phyloP scores from a whole-genome alignment of 2,113 vertebrate species.

The Phalacrocorax aristotelis region DNA sequence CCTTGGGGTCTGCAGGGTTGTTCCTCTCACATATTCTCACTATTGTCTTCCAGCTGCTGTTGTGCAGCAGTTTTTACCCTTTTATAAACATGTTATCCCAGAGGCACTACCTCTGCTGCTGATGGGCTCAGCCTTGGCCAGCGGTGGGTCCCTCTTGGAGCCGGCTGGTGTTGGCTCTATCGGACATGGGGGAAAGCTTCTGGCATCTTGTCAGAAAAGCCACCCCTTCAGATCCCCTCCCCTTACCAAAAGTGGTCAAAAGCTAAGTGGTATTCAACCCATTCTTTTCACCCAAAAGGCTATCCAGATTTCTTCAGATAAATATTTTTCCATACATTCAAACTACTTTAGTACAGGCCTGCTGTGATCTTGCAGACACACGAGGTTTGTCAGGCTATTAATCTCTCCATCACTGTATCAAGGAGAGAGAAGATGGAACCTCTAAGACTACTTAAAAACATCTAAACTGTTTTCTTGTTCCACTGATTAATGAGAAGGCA shows the following conservation, averaged over 20 bases:
- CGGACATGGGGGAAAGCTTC: not conserved
- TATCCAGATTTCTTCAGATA: not conserved
- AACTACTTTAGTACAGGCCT: not conserved
- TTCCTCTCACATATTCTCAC: not conserved
- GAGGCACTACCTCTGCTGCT: not conserved
- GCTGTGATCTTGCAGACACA: not conserved
- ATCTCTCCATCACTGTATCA: not conserved
- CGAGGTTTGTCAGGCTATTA: not conserved
- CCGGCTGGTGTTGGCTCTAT: not conserved
- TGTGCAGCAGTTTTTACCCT: not conserved
- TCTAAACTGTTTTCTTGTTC: not conserved
- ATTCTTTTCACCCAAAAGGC: not conserved
- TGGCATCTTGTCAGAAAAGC: not conserved
- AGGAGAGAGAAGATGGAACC: not conserved
- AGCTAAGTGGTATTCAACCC: not conserved
- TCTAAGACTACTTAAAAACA: not conserved
- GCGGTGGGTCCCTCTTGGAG: accelerated
- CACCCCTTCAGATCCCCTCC: accelerated
- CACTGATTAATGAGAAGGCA: not conserved
- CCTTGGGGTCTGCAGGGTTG: not conserved
- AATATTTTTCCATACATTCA: not conserved
- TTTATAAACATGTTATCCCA: not conserved
- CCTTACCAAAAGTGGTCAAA: not conserved
- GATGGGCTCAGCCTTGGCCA: not conserved
- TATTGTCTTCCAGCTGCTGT: not conserved